Base-by-base conservation (phyloP, 64 coral and sea anemone species). In the Stylophora pistillata region DNA sequence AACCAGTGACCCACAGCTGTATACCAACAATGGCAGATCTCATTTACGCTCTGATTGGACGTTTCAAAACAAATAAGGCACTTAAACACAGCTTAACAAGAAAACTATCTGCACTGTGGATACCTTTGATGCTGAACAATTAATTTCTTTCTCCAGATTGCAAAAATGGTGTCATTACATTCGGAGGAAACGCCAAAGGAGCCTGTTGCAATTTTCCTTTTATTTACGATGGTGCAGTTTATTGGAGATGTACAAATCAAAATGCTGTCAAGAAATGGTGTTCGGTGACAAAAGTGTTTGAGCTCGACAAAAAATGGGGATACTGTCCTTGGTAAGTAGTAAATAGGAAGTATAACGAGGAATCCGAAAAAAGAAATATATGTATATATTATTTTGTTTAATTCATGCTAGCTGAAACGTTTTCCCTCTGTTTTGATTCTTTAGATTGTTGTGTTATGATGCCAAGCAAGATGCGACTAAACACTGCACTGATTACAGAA, bases 151-250 rank as follows among this genome's bases (percentile, higher is more conserved):
- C 55, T 83, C 27, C 53, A 47, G 41, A 30, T 41, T 93, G 91
- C 76, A 73, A 74, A 18, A 53, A 15, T 25, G 56, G 69, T 34
- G 17, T 30, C 0, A 30, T 55, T 28, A 93, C 91, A 76, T 13
- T 69, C 1, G 91, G 91, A 15, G 91, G 91, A 56, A 93, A 89
- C 23, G 91, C 91, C 11, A 16, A 74, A 15, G 91, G 91, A 13
- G 86, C 91, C 4, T 93, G 91, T 32, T 93, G 91, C 18, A 78
- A 63, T 37, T 69, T 93, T 55, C 91, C 91, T 29, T 93, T 93
- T 88, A 93, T 93, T 65, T 93, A 93, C 58, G 89, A 93, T 27
- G 91, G 91, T 20, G 77, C 87, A 9, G 86, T 93, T 63, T 93
- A 83, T 59, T 93, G 91, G 91, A 74, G 61, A n/a, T 93, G 91